Base-by-base conservation (phyloP, 2,113 vertebrate species). In the Atractosteus spatula region DNA sequence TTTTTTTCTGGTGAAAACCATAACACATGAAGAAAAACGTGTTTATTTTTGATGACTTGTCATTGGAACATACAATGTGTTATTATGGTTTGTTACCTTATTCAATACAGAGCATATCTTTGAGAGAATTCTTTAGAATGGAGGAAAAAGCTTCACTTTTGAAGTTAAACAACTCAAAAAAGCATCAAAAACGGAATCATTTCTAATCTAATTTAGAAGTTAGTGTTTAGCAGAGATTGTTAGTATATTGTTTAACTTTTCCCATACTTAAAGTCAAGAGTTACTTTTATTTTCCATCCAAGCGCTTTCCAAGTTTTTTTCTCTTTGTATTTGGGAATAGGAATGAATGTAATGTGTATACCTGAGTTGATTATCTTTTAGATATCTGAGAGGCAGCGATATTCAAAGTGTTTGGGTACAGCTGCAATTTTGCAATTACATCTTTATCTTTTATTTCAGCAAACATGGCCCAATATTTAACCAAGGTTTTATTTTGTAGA, bases 401-500 rank as follows among this genome's bases (percentile, higher is more conserved):
- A 68, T 64, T n/a, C 14, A 41, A 5, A 6, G 62, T 64, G 17
- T 69, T n/a, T 59, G 56, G 29, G 17, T 12, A 70, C 68, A 59
- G 29, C 17, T 57, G 59, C 17, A 2, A 70, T 61, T 57, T 56
- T 55, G 55, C 68, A 70, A 70, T 70, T 70, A 61, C 55, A 57
- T 55, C 14, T 61, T 57, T 70, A 70, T 70, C 68, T 43, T n/a
- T n/a, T 42, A 59, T 8, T 43, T 70, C 17, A 42, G n/a, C 68
- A 57, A 69, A 69, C 68, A 70, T 12, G 41, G 56, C 14, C 42
- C 41, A 70, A 70, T 70, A 61, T 70, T 61, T 55, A 70, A 68
- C 66, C 17, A 8, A 42, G 8, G 14, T 59, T 70, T 70, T 57
- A 57, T 70, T 70, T 44, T 41, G 3, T 68, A 68, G 47, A 59